Evolutionary conservation across 2,888 invertebrate species (phyloP).

Genomic region (Amitus sp.): DNA sequence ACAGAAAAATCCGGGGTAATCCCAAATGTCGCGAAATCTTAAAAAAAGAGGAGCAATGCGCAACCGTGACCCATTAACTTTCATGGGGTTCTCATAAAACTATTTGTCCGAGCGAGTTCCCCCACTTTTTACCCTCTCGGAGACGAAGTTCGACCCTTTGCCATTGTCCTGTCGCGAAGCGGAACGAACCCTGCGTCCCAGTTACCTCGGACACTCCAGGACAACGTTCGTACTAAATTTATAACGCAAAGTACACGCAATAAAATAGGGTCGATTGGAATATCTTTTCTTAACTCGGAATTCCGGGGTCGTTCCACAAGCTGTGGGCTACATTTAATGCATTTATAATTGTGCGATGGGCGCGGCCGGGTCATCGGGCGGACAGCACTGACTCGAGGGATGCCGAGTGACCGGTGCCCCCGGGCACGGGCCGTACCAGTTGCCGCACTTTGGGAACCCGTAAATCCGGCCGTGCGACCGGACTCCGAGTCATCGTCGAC

Average conservation of each 20-base stretch:
- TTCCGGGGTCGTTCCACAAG: conserved; percentile 55
- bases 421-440: conserved; percentile 21
- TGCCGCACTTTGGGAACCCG: no score
- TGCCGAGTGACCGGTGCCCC: conserved; percentile 33
- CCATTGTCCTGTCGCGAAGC: conserved; percentile 11
- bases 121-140: not conserved
- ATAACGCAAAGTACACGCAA: conserved; percentile 63
- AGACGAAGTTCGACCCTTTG: not conserved
- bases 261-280: conserved; percentile 57
- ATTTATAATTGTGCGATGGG: conserved; percentile 62
- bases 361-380: conserved; percentile 61
- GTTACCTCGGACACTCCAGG: conserved; percentile 11
- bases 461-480: not conserved
- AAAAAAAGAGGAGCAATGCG: no score
- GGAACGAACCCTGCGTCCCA: conserved; percentile 27
- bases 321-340: conserved; percentile 59
- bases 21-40: no score
- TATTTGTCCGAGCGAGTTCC: not conserved
- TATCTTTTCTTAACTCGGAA: conserved; percentile 43
- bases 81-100: not conserved
- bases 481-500: conserved; percentile 4
- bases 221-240: conserved; percentile 47
- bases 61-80: conserved; percentile 1
- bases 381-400: conserved; percentile 60
- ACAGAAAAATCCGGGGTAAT: no score